A percentile compares a stretch with the other conserved stretches of the same genome.
These are phyloP conservation scores for human DNA, from an alignment of 2,113 vertebrate genomes.

Conservation along the genomic window DNA sequence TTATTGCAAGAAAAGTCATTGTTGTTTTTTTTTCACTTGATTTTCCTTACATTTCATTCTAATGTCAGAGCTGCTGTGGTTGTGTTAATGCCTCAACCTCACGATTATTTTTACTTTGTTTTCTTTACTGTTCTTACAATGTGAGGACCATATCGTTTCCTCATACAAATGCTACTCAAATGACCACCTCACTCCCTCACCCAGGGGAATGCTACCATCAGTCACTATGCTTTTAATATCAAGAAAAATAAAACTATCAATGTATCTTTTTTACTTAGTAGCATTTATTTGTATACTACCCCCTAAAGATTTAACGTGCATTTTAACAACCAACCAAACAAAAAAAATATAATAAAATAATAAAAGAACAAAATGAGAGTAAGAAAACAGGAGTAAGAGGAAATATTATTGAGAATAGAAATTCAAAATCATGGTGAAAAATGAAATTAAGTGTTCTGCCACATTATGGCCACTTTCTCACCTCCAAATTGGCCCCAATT, in stretches of 20 bases:
- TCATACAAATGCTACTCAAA: background rate
- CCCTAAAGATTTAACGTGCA: background rate
- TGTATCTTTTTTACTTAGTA: background rate
- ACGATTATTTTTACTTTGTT: background rate
- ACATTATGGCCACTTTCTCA: background rate
- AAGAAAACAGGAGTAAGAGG: background rate
- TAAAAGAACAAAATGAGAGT: background rate
- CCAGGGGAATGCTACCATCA: background rate
- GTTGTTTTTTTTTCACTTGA: background rate
- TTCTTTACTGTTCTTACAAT: background rate
- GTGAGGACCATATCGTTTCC: background rate
- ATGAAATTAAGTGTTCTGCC: background rate
- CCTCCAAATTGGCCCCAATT: background rate
- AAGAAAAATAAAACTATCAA: background rate
- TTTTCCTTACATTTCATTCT: background rate
- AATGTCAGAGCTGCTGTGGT: background rate
- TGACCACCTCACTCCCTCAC: background rate
- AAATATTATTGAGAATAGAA: background rate
- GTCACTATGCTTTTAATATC: background rate
- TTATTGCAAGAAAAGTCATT: constrained; percentile 16
- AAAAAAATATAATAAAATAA: background rate
- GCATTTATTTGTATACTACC: background rate
- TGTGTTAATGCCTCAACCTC: background rate
- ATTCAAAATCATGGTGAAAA: background rate
- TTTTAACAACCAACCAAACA: background rate